Evolutionary conservation across 2,797 vertebrate genomes (phyloP), one percentile per base, ranked within the genome.

Genomic region (Bovichtus diacanthus): DNA sequence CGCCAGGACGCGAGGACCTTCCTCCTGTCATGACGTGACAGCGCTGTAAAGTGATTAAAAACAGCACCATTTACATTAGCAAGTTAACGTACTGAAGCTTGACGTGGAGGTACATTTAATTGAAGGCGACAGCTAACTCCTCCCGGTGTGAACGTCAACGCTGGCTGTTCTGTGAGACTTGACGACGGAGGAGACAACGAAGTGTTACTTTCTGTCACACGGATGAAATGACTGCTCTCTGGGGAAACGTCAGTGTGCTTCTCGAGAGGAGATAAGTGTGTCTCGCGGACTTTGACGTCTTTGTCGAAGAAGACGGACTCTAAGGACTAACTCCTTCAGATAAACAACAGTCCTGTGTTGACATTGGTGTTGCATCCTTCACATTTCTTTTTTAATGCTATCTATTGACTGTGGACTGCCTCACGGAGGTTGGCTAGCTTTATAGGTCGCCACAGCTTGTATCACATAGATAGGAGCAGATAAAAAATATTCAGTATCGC

Each of bases 311-410:
- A 12, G 60, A 78, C 36, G 4, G 11, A 63, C 19, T 21, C 49
- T 1, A 16, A n/a, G 73, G 84, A 87, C 75, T 64, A 54, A 67
- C 51, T 53, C 31, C 21, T 70, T 38, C 39, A 21, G 67, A 64
- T 19, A 5, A 60, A 74, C 60, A n/a, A 2, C 54, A 43, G 43
- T 5, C 25, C 50, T 25, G 59, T 78, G 76, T 80, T 88, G 76
- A 72, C 80, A 72, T 73, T 38, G 62, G 50, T 29, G 36, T 34
- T 51, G 60, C 80, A 60, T 84, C 69, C 36, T 60, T 50, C 0
- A 23, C 25, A 54, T 62, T 46, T 70, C 54, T 11, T 1, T n/a
- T n/a, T n/a, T n/a, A 10, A 53, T 49, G 76, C 79, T 76, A 78
- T 67, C 81, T n/a, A n/a, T 0, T 51, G 59, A 9, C 63, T 9